Evolutionary conservation across 2,888 invertebrate species (phyloP).

Genomic region (Euzophera pinguis): DNA sequence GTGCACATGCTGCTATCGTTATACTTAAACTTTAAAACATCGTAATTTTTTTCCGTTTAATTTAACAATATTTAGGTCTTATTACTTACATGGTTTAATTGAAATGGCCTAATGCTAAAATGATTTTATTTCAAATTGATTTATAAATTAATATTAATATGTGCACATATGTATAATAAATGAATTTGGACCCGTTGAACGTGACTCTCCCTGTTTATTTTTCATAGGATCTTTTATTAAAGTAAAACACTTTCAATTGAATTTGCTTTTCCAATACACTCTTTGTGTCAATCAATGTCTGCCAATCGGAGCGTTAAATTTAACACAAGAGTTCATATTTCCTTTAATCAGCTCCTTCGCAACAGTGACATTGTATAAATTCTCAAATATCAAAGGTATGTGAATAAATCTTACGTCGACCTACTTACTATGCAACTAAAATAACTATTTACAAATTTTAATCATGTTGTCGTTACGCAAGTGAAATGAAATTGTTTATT

Average conservation of each 20-base stretch:
- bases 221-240: not conserved
- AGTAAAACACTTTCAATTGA: not conserved
- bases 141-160: too few species aligned
- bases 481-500: too few species aligned
- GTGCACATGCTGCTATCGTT: not conserved
- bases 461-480: too few species aligned
- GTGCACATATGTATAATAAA: too few species aligned
- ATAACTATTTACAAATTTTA: too few species aligned
- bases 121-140: not conserved
- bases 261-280: slow-evolving; percentile 14
- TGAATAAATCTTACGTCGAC: not conserved
- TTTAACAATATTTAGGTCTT: too few species aligned
- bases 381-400: slow-evolving; percentile 41
- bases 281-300: slow-evolving; percentile 33
- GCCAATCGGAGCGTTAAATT: slow-evolving; percentile 25
- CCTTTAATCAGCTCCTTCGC: slow-evolving; percentile 26
- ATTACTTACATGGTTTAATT: too few species aligned
- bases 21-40: slow-evolving; percentile 5
- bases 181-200: too few species aligned
- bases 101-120: not conserved
- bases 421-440: too few species aligned
- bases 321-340: slow-evolving; percentile 33
- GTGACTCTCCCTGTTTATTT: too few species aligned
- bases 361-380: slow-evolving; percentile 37
- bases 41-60: not conserved